Conservation (phyloP, 2,888 invertebrate genomes). For the Rosalia funebris region DNA sequence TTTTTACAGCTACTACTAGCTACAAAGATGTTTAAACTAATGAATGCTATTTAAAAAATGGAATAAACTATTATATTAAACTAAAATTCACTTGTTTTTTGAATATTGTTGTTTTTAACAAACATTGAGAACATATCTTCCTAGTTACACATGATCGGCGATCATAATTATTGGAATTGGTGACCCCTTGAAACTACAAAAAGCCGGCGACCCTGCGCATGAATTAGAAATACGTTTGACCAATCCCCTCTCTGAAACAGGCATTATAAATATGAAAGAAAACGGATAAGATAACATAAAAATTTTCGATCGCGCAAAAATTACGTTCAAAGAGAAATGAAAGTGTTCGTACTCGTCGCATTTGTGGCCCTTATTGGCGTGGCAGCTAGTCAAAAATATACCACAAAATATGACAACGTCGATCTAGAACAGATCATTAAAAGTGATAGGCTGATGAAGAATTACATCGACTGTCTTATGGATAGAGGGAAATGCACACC, state of each 20-base stretch:
- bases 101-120: too few relatives aligned
- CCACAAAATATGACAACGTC: slow-evolving; percentile 75
- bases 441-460: slow-evolving; percentile 72
- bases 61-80: too few relatives aligned
- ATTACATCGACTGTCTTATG: slow-evolving; percentile 74
- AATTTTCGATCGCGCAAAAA: not conserved
- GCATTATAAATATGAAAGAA: not conserved
- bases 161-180: not conserved
- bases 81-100: too few relatives aligned
- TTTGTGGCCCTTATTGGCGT: slow-evolving; percentile 14
- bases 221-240: not conserved
- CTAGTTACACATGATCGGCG: not conserved
- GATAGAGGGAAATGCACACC: slow-evolving; percentile 73
- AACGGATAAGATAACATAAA: not conserved
- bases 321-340: slow-evolving; percentile 15
- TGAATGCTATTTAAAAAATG: too few relatives aligned
- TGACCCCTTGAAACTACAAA: not conserved
- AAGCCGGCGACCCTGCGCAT: not conserved
- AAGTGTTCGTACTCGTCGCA: not conserved
- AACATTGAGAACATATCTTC: too few relatives aligned
- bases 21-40: too few relatives aligned
- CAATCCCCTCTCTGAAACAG: not conserved
- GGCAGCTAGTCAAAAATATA: slow-evolving; percentile 62
- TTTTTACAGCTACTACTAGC: too few relatives aligned
- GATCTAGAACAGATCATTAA: slow-evolving; percentile 73